Conservation (phyloP, 2,113 vertebrate species). For the Trichomycterus rosablanca region DNA sequence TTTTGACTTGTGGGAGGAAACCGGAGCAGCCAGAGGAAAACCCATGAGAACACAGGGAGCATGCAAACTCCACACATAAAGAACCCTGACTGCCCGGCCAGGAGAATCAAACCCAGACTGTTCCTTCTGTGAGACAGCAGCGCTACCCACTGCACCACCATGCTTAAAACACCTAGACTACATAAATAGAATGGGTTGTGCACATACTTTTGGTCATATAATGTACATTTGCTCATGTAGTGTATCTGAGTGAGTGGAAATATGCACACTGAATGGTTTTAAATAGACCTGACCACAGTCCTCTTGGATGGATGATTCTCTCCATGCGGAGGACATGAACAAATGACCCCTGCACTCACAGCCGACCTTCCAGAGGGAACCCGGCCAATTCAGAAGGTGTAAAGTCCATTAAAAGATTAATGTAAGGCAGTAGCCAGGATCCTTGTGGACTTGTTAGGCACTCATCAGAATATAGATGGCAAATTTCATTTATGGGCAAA, state of each 20-base stretch:
- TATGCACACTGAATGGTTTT: background rate
- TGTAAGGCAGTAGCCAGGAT: constrained; percentile 68
- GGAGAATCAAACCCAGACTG: too few species aligned
- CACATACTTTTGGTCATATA: too few species aligned
- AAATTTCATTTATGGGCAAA: constrained; percentile 64
- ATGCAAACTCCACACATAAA: too few species aligned
- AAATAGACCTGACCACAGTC: constrained; percentile 40
- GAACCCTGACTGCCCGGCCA: too few species aligned
- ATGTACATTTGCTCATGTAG: too few species aligned
- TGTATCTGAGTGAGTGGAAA: background rate
- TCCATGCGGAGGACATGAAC: constrained; percentile 63
- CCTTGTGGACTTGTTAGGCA: constrained; percentile 63
- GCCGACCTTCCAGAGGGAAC: constrained; percentile 59
- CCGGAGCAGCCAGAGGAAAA: too few species aligned
- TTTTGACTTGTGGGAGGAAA: too few species aligned
- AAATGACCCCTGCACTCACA: constrained; percentile 66
- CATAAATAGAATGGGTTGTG: too few species aligned
- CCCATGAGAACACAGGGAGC: too few species aligned
- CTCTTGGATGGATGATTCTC: constrained; percentile 66
- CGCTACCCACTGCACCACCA: too few species aligned
- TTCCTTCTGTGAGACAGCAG: too few species aligned
- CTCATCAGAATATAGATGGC: constrained; percentile 50
- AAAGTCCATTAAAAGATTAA: constrained; percentile 77
- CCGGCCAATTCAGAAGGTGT: constrained; percentile 57
- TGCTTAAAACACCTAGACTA: too few species aligned